Conservation (phyloP, 2,888 invertebrate genomes). For the Galeopsomyia nigrocyanea region DNA sequence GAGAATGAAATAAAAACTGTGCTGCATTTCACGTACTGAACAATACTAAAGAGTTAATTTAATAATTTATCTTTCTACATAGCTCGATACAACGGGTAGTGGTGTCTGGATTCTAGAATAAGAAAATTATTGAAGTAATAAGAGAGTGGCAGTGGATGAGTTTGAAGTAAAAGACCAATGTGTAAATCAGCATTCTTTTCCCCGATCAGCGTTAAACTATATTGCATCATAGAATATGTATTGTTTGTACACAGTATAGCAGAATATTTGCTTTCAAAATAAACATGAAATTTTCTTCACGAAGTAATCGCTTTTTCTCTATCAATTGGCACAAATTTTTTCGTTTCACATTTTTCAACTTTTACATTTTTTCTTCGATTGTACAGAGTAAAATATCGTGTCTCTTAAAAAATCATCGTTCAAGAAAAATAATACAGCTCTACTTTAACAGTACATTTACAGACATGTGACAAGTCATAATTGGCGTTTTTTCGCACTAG, state of each 20-base stretch:
- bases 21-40: too few species aligned
- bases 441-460: constrained; percentile 38
- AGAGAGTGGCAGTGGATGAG: constrained; percentile 64
- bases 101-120: constrained; percentile 32
- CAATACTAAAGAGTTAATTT: neutral
- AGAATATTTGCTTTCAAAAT: constrained; percentile 9
- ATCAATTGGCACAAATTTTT: constrained; percentile 38
- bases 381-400: constrained; percentile 54
- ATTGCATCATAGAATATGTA: constrained; percentile 10
- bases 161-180: constrained; percentile 49
- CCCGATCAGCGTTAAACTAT: constrained; percentile 19
- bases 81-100: neutral
- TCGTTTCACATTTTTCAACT: neutral
- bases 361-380: constrained; percentile 48
- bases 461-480: constrained; percentile 14
- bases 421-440: constrained; percentile 51
- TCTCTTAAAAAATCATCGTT: constrained; percentile 51
- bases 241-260: constrained; percentile 13
- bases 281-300: constrained; percentile 21
- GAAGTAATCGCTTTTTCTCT: constrained; percentile 19
- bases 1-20: neutral
- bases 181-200: constrained; percentile 25
- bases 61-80: neutral
- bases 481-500: constrained; percentile 24
- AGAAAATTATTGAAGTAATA: constrained; percentile 53